Base-by-base conservation (phyloP, 2,888 invertebrate species). In the Andrena trimmerana region DNA sequence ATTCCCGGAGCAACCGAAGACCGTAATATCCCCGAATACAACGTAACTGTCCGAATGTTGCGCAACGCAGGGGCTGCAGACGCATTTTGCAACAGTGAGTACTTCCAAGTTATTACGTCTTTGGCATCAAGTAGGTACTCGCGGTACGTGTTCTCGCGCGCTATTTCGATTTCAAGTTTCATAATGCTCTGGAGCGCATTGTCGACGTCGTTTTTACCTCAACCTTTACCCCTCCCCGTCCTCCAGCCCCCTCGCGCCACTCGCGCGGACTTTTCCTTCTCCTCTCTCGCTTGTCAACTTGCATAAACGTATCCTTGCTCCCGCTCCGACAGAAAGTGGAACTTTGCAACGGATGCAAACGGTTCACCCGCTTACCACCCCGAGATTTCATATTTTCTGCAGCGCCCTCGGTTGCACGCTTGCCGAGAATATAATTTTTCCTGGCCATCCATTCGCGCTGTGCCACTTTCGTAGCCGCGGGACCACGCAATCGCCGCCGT, bases 101-200 rank as follows among this genome's bases (percentile, higher is more conserved):
- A 88, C 87, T 87, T 87, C 81, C 87, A 88, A 91, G 90, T 90
- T 90, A 91, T 91, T 90, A 90, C 88, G 85, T 86, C 88, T 90
- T 89, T 88, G 90, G 89, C 90, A 89, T 88, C 87, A 89, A 91
- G 90, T 88, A 89, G 87, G 84, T 79, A 87, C 89, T 86, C 78
- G 36, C 36, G 36, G 33, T 57, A 50, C 71, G 68, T 77, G 60
- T 66, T 67, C 72, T 71, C 71, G 76, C 75, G 13, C 74, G 60
- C 78, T 81, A 83, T 88, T 87, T 83, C 88, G 87, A 88, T 88
- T 85, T 76, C 80, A 87, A 85, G 88, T 87, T 88, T 88, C 87
- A 84, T 87, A 88, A 87, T 84, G 77, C 67, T 54, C 57, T 24
- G 27, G 50, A 29, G 31, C 65, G 65, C 69, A 74, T 78, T 74